Evolutionary conservation across 2,888 invertebrate species (phyloP), one percentile per base, ranked within the genome.

Genomic region (Epirrhoe tristata): DNA sequence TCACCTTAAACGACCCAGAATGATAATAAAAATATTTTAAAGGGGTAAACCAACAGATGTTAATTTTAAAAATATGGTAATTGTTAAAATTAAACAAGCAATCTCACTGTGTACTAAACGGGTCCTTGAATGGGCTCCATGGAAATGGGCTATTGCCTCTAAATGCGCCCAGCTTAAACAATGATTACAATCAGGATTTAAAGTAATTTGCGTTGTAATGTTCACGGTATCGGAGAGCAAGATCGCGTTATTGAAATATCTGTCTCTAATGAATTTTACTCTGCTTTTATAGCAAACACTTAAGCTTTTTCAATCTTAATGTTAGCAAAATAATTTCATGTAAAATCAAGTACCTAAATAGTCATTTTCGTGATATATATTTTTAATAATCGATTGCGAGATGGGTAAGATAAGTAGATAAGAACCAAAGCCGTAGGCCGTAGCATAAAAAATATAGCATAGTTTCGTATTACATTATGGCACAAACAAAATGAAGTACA

Each of bases 141-240:
- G 84, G 74, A 83, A 90, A 88, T 86, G 86, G 89, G 84, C 87
- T 80, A 87, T 90, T 84, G 84, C 80, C 81, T 84, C 76, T 79
- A 82, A 90, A 89, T 82, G 85, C 82, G 83, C 80, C 79, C 81
- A 86, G 82, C 84, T 87, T 83, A 86, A 84, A 86, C 85, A 87
- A 82, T 84, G 88, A 89, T 89, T 87, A 85, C 79, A 84, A 89
- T 89, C 88, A 81, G 75, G 83, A 89, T 89, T 90, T 88, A 88
- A 83, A 85, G 82, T 88, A 85, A 89, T 88, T 89, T 86, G 83
- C 83, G 83, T 81, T 81, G 82, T 82, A 84, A 86, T 83, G 85
- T 77, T 87, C 86, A 86, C 84, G 80, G 81, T 80, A 83, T 82
- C 83, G 78, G 81, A 82, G 60, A 43, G 43, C 53, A 24, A 52